Evolutionary conservation across 1,140 invertebrate genomes (phyloP), one percentile per base, ranked within the genome.

Genomic region (Periplaneta americana): DNA sequence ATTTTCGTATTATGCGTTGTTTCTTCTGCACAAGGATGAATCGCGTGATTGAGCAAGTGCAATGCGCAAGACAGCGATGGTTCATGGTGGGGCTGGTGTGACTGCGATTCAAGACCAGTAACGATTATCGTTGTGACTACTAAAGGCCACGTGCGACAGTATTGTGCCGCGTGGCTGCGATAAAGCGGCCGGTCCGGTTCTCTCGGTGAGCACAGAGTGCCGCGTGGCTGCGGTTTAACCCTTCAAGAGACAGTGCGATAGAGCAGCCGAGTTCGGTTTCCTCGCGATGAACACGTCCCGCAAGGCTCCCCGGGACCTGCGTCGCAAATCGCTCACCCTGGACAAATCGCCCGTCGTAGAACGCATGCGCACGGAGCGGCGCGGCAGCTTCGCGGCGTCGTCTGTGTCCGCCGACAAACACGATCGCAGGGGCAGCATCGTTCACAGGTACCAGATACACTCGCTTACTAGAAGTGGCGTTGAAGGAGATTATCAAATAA

Each of bases 271-370:
- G n/a, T n/a, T n/a, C n/a, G n/a, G n/a, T n/a, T n/a, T 18, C 75
- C 75, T 22, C 34, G 75, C 31, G 75, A 6, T 18, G 34, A n/a
- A 32, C 28, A 5, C 76, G 28, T n/a, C 6, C 32, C 8, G 32
- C 6, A 18, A 28, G 34, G 18, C 32, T 80, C 75, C 79, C 74
- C 82, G 85, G 32, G 11, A 35, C 36, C 11, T 84, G 32, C 84
- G 87, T 10, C 84, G 87, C 39, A 87, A 87, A 83, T 88, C 87
- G 0, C 84, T 87, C 13, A 85, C 86, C 34, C 80, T 86, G 81
- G 85, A 86, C 66, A 83, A 83, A 36, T 78, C 81, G 31, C 83
- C 84, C 80, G 33, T 85, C 37, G 39, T 37, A 10, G 66, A 37
- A 17, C 39, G 34, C 4, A 9, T 34, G 13, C 34, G 17, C 9